Evolutionary conservation across 2,888 invertebrate genomes (phyloP).

Genomic region (Drosophila nigricruria): DNA sequence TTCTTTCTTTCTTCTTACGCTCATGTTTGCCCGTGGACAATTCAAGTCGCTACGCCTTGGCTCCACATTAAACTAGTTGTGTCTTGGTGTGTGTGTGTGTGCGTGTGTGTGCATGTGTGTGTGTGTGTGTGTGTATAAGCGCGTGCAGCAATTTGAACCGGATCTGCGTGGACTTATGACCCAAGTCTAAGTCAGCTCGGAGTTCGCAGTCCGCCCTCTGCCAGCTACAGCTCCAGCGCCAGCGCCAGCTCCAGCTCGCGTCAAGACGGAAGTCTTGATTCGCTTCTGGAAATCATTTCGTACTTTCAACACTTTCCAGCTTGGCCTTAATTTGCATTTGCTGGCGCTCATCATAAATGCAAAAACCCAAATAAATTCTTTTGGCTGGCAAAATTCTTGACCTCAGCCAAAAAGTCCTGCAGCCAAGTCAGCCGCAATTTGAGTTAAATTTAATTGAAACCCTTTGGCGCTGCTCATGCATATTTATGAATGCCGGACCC

Average conservation of each 20-base stretch:
- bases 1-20: constrained; percentile 35
- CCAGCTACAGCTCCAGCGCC: no score
- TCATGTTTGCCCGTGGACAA: constrained; percentile 54
- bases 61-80: constrained; percentile 3
- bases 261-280: constrained; percentile 41
- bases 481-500: constrained; percentile 60
- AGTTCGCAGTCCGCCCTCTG: background rate
- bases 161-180: constrained; percentile 52
- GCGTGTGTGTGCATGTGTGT: constrained; percentile 3
- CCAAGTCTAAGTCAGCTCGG: constrained; percentile 7
- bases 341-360: constrained; percentile 70
- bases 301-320: constrained; percentile 66
- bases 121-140: constrained; percentile 29
- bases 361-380: constrained; percentile 72
- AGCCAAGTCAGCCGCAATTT: constrained; percentile 56
- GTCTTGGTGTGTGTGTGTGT: constrained; percentile 14
- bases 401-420: constrained; percentile 47
- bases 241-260: constrained; percentile 14
- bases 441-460: constrained; percentile 79
- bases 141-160: constrained; percentile 68
- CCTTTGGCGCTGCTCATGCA: constrained; percentile 68
- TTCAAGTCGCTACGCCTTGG: constrained; percentile 19
- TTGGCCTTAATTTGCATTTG: constrained; percentile 65
- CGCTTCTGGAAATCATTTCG: constrained; percentile 47
- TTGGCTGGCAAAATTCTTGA: constrained; percentile 73